Base-by-base conservation (phyloP, 2,888 invertebrate species). In the Mesochorus sp. region DNA sequence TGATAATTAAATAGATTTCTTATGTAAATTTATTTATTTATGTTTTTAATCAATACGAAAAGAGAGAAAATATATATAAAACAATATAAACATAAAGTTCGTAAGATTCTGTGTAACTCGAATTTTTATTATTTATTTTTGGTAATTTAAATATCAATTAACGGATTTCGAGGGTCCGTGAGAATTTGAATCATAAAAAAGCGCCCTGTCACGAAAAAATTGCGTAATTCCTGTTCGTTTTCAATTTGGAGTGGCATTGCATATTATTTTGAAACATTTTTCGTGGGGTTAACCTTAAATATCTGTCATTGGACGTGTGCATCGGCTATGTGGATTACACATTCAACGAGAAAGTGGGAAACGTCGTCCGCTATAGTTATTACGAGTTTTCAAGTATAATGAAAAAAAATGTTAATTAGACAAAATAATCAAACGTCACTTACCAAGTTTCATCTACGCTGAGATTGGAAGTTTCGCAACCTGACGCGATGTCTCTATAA, bases 241-340 rank as follows among this genome's bases (percentile, higher is more conserved):
- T 21, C 10, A 3, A 12, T 31, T 67, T 37, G 1, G 19, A 34
- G 17, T 21, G 42, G 44, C 34, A 12, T 2, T 31, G 14, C 6
- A 10, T 55, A 31, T 21, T 4, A 49, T 19, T 21, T 12, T 21
- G n/a, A 14, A 21, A 28, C 42, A 28, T 44, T 12, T 34, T 14
- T 44, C 31, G 12, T 59, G 10, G 12, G 24, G 19, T 64, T 67
- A 67, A 67, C 67, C 67, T 67, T 44, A 37, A 66, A 51, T 26
- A 26, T 59, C 14, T 17, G 2, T 24, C 14, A 34, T 5, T 3
- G 5, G n/a, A 4, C 10, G n/a, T n/a, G 6, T 2, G 12, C 19
- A 28, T 10, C 37, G 5, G 24, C 26, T n/a, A n/a, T n/a, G n/a
- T 24, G 17, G 28, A 14, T 12, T 61, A 3, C 3, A 17, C 17